Evolutionary conservation across 1,140 invertebrate species (phyloP), one percentile per base, ranked within the genome.

Genomic region (Matsumurasca onukii): DNA sequence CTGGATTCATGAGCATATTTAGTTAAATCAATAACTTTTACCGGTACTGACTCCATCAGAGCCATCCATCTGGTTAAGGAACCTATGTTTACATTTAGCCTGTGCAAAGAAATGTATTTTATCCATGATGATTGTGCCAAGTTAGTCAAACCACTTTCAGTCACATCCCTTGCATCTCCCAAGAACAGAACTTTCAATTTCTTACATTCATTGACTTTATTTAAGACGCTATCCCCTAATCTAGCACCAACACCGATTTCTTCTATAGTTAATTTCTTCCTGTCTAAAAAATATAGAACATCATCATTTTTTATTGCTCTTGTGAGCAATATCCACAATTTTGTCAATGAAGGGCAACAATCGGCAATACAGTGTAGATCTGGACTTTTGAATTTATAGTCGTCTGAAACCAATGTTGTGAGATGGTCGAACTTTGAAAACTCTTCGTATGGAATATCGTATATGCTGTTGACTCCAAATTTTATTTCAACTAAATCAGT

Each of bases 371-470:
- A 25, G 5, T 22, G 12, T 27, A 59, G 24, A 59, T 59, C 55
- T 27, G 25, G 15, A 2, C 24, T 25, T 59, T 59, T 59, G 5
- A 59, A 59, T 27, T 9, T 27, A 59, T 59, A 59, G 55, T 59
- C 55, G 30, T 59, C 9, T 22, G 55, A 2, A 22, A 59, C 25
- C 30, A 59, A n/a, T 1, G 55, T 59, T 3, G 55, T 59, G 2
- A 59, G 22, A n/a, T n/a, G 3, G 1, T 59, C 2, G n/a, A 59
- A 59, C n/a, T 25, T 59, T 59, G 55, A 59, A 59, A 59, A 27
- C 3, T 59, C 25, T 27, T 27, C 24, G 30, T 59, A 59, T 27
- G 55, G 55, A 3, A 59, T 59, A 13, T 3, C 5, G 3, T 29
- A 29, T 3, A 27, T 3, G 12, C 2, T 3, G 5, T 3, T 59